Evolutionary conservation across 2,113 vertebrate species (phyloP).

Genomic region (Zonotrichia leucophrys): DNA sequence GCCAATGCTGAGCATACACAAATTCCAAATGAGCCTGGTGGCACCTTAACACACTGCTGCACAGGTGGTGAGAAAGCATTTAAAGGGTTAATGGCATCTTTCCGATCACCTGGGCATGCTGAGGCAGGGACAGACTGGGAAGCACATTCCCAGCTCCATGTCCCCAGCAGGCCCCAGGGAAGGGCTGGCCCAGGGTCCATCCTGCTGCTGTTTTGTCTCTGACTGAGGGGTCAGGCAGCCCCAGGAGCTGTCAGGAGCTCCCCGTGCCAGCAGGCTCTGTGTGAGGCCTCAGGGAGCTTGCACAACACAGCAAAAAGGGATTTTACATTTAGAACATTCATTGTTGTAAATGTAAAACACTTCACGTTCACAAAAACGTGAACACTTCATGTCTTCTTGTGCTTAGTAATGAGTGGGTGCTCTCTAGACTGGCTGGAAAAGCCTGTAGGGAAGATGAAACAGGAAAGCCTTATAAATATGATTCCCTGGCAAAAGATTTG

Average conservation of each 20-base stretch:
- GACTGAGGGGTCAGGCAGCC: background rate
- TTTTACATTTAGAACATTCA: slow-evolving; percentile 18
- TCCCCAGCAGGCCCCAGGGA: background rate
- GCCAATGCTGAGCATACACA: background rate
- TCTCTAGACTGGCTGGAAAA: background rate
- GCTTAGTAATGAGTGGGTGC: background rate
- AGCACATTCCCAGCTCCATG: rapidly evolving
- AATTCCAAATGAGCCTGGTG: background rate
- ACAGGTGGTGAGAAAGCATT: background rate
- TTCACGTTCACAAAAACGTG: too few species aligned
- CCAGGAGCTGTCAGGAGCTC: background rate
- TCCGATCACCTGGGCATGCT: too few species aligned
- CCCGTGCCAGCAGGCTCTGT: slow-evolving; percentile 5
- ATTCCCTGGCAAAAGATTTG: too few species aligned
- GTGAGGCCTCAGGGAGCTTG: background rate
- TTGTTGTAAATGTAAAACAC: too few species aligned
- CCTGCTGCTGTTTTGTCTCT: background rate
- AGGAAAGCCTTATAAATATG: too few species aligned
- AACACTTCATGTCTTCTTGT: background rate
- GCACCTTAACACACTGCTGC: background rate
- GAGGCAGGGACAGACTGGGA: background rate
- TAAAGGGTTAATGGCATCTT: background rate
- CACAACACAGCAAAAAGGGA: slow-evolving; percentile 36
- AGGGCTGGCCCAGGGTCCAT: background rate
- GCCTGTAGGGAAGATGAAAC: background rate